Conservation (phyloP, 2,113 vertebrate genomes). For the Cryptomyrus ogoouensis region DNA sequence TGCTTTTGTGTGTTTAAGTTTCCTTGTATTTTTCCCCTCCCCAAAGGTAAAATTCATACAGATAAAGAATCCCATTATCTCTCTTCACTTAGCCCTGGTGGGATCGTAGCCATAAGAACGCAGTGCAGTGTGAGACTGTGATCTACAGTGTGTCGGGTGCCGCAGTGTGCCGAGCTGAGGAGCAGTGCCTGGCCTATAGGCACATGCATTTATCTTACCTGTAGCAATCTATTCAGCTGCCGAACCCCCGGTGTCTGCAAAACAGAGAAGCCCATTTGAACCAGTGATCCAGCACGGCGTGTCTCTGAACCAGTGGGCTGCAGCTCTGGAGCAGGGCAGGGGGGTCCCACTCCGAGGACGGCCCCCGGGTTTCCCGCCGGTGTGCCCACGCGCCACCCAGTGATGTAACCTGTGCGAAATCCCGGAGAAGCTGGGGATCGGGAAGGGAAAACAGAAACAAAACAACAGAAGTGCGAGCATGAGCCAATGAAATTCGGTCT, state of each 20-base stretch:
- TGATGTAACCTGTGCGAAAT: conserved; percentile 24
- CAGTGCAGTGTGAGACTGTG: not conserved
- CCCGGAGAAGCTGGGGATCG: not conserved
- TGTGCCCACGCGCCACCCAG: not conserved
- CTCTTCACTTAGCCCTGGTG: not conserved
- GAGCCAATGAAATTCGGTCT: not conserved
- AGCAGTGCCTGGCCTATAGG: not conserved
- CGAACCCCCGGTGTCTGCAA: not conserved
- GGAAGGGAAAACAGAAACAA: not conserved
- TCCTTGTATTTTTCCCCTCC: not conserved
- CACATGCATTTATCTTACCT: not conserved
- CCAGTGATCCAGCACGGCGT: not conserved
- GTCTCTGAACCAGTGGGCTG: not conserved
- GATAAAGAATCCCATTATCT: conserved; percentile 16
- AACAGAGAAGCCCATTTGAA: not conserved
- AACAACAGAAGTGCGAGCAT: not conserved
- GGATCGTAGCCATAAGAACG: not conserved
- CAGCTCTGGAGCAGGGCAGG: not conserved
- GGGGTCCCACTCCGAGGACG: not conserved
- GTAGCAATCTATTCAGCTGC: not conserved
- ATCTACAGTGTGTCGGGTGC: not conserved
- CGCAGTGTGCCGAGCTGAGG: not conserved
- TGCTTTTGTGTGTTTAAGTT: conserved; percentile 16
- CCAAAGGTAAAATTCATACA: conserved; percentile 10
- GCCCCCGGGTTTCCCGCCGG: not conserved